Conservation (phyloP, 2,888 invertebrate genomes). For the Drosophila nr. perissopoda region DNA sequence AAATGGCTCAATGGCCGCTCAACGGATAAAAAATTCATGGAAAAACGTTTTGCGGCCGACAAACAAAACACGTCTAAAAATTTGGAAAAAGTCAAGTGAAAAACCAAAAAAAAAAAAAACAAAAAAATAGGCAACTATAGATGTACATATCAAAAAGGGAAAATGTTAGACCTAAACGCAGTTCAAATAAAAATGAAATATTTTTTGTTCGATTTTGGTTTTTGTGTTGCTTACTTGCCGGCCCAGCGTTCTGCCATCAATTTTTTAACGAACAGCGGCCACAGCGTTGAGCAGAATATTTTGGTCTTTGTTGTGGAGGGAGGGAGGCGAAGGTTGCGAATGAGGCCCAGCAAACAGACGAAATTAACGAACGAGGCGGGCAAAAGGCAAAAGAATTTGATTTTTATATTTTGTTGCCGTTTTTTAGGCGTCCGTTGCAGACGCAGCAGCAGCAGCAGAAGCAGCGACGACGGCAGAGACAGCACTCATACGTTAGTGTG, state of each 20-base stretch:
- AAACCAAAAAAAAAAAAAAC: slow-evolving; percentile 31
- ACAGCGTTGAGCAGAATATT: slow-evolving; percentile 27
- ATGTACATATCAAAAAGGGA: slow-evolving; percentile 51
- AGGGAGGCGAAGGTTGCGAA: slow-evolving; percentile 29
- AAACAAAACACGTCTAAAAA: slow-evolving; percentile 52
- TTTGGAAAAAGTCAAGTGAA: slow-evolving; percentile 12
- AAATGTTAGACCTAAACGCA: slow-evolving; percentile 47
- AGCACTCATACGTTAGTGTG: not conserved
- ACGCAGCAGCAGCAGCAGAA: slow-evolving; percentile 58
- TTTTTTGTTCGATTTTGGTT: slow-evolving; percentile 36
- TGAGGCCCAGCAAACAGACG: slow-evolving; percentile 48
- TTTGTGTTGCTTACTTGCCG: slow-evolving; percentile 53
- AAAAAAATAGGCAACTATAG: not conserved
- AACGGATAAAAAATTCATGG: slow-evolving; percentile 76
- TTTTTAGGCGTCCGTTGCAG: slow-evolving; percentile 76
- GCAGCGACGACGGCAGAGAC: slow-evolving; percentile 23
- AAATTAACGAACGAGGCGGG: slow-evolving; percentile 72
- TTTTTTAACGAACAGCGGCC: slow-evolving; percentile 51
- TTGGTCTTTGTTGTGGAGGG: not conserved
- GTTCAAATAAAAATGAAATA: slow-evolving; percentile 29
- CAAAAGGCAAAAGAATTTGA: slow-evolving; percentile 70
- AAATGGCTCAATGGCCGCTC: slow-evolving; percentile 71
- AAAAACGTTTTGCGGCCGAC: slow-evolving; percentile 71
- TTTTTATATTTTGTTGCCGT: slow-evolving; percentile 77
- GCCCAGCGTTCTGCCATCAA: slow-evolving; percentile 45